These are phyloP conservation scores for Chitala chitala DNA, from an alignment of 2,113 vertebrate species.

Conservation along the genomic window DNA sequence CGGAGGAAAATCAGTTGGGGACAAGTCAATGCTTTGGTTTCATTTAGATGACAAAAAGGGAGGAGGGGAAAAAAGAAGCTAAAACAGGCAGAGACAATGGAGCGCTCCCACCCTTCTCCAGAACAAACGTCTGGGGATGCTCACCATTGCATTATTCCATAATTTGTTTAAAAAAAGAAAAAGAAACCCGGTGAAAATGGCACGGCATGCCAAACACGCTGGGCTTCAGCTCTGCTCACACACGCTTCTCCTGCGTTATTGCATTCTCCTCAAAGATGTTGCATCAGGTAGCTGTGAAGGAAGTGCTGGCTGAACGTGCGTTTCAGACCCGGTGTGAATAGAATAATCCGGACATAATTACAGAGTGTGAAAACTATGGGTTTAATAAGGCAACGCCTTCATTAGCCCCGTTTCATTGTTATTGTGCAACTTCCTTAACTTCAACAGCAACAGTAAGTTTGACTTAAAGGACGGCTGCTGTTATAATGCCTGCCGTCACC, in stretches of 20 bases:
- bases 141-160: slow-evolving; percentile 44
- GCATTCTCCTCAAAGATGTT: slow-evolving; percentile 59
- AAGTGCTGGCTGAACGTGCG: slow-evolving; percentile 53
- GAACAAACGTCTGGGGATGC: slow-evolving; percentile 52
- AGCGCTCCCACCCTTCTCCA: slow-evolving; percentile 47
- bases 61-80: slow-evolving; percentile 25
- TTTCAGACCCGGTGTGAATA: slow-evolving; percentile 55
- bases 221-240: slow-evolving; percentile 47
- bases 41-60: slow-evolving; percentile 37
- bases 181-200: slow-evolving; percentile 50
- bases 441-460: too few relatives aligned
- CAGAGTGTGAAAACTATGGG: slow-evolving; percentile 52
- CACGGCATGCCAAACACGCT: slow-evolving; percentile 46
- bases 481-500: too few relatives aligned
- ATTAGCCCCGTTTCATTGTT: slow-evolving; percentile 43
- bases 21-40: slow-evolving; percentile 37
- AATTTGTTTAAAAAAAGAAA: slow-evolving; percentile 52
- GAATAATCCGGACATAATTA: slow-evolving; percentile 53
- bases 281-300: slow-evolving; percentile 57
- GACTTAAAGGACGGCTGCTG: too few relatives aligned
- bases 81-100: slow-evolving; percentile 47
- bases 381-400: slow-evolving; percentile 53
- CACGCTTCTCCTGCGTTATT: slow-evolving; percentile 48
- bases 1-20: slow-evolving; percentile 38
- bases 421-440: neutral